These are phyloP conservation scores for Esox niger DNA, from an alignment of 2,113 vertebrate species.

Conservation along the genomic window DNA sequence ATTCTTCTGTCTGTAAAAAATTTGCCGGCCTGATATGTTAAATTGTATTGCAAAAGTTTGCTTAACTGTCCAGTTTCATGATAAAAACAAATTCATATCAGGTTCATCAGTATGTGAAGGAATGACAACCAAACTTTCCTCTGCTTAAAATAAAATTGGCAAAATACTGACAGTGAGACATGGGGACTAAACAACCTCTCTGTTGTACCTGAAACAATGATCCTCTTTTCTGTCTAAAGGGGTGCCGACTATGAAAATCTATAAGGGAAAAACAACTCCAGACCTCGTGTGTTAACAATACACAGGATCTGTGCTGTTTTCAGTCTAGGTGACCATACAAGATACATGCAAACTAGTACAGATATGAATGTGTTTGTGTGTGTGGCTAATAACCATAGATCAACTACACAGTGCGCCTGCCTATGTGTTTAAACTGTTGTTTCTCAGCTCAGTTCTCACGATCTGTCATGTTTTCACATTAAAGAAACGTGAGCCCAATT, in stretches of 20 bases:
- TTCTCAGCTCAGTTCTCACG: slow-evolving; percentile 32
- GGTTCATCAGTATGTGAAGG: background rate
- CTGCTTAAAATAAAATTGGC: slow-evolving; percentile 11
- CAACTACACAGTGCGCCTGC: slow-evolving; percentile 60
- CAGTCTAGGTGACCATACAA: slow-evolving; percentile 72
- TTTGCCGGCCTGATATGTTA: background rate
- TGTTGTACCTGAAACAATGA: slow-evolving; percentile 49
- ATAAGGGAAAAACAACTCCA: slow-evolving; percentile 60
- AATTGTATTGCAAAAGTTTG: background rate
- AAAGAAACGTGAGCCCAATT: background rate
- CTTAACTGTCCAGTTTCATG: background rate
- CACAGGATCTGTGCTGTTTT: slow-evolving; percentile 44
- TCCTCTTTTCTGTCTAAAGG: slow-evolving; percentile 54
- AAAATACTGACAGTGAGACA: background rate
- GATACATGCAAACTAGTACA: slow-evolving; percentile 77
- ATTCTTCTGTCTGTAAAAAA: background rate
- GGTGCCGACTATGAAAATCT: slow-evolving; percentile 71
- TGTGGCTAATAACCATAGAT: slow-evolving; percentile 65
- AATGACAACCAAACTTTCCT: slow-evolving; percentile 26
- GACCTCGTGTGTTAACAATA: slow-evolving; percentile 29
- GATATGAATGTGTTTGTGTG: slow-evolving; percentile 62
- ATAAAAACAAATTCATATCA: background rate
- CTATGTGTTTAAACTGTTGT: slow-evolving; percentile 36
- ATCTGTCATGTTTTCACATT: slow-evolving; percentile 40
- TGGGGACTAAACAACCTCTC: slow-evolving; percentile 53